Evolutionary conservation across 2,113 vertebrate genomes (phyloP), one percentile per base, ranked within the genome.

Genomic region (Syngnathus scovelli): DNA sequence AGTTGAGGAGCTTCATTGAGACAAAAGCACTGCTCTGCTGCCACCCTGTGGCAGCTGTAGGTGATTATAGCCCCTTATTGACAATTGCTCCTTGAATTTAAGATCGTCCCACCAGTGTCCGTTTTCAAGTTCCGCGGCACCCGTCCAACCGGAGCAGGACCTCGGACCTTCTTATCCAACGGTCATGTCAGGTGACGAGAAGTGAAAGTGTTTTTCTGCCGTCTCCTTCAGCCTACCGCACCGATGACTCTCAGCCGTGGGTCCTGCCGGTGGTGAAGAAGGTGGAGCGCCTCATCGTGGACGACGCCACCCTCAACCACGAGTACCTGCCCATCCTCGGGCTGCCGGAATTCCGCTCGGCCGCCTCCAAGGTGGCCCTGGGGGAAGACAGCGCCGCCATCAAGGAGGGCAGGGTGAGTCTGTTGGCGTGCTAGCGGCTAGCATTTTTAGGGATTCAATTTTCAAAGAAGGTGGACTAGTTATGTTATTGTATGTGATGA

Each of bases 321-420:
- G 97, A 99, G 85, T 98, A 99, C 73, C 84, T 99, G 83, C 95
- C 97, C 59, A 96, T 98, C 85, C 88, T 99, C 41, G 97, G 97
- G 8, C 87, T 98, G 70, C 89, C 94, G 0, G 96, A 98, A 70
- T 98, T 97, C 81, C 92, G 96, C 7, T 89, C 90, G 38, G 90
- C 88, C 1, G 84, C 96, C 21, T 95, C 94, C 71, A 92, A 90
- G 21, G 93, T 98, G 0, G 93, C 92, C 12, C 90, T 99, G 63
- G 96, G 97, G 38, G 94, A 94, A 0, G 89, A 95, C 87, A 97
- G 93, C 80, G 79, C 91, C 0, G 96, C 95, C 72, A 88, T 99
- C 78, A 82, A 84, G 56, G 94, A 97, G 76, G 93, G 92, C 27
- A 87, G 94, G 87, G 96, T 99, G 81, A 78, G 44, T 48, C 16